Evolutionary conservation across 2,797 vertebrate genomes (phyloP).

Genomic region (Takifugu rubripes): DNA sequence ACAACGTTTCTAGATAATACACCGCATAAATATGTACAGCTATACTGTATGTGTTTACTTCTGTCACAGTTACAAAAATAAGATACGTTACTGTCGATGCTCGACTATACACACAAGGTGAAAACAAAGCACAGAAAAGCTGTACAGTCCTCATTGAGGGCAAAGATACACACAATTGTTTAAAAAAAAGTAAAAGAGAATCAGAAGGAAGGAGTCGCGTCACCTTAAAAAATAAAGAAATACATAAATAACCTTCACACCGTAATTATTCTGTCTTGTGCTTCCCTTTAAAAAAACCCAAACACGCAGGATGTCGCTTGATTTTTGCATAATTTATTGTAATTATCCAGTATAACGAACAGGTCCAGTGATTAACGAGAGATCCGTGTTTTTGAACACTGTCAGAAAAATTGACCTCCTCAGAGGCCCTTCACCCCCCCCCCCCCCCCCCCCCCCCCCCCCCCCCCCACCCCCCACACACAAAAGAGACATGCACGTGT

Average conservation of each 20-base stretch:
- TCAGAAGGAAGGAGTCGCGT: slow-evolving; percentile 54
- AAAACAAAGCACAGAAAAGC: slow-evolving; percentile 80
- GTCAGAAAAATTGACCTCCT: slow-evolving; percentile 49
- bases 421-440: slow-evolving; percentile 44
- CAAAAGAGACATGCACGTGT: slow-evolving; percentile 38
- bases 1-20: slow-evolving; percentile 65
- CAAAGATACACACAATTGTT: slow-evolving; percentile 82
- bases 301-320: slow-evolving; percentile 26
- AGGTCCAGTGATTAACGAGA: slow-evolving; percentile 42
- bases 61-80: slow-evolving; percentile 84
- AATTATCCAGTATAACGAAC: slow-evolving; percentile 30
- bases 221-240: slow-evolving; percentile 42
- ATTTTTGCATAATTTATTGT: slow-evolving; percentile 45
- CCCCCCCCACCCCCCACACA: slow-evolving; percentile 5
- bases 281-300: slow-evolving; percentile 51
- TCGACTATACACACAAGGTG: slow-evolving; percentile 82
- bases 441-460: slow-evolving; percentile 23
- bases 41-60: slow-evolving; percentile 69
- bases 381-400: slow-evolving; percentile 46
- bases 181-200: slow-evolving; percentile 55
- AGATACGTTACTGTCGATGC: slow-evolving; percentile 81
- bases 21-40: slow-evolving; percentile 71
- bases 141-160: slow-evolving; percentile 97
- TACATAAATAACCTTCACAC: slow-evolving; percentile 54
- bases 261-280: slow-evolving; percentile 52